These are phyloP conservation scores for Atethmia centrago DNA, from an alignment of 2,888 invertebrate species.

Conservation along the genomic window DNA sequence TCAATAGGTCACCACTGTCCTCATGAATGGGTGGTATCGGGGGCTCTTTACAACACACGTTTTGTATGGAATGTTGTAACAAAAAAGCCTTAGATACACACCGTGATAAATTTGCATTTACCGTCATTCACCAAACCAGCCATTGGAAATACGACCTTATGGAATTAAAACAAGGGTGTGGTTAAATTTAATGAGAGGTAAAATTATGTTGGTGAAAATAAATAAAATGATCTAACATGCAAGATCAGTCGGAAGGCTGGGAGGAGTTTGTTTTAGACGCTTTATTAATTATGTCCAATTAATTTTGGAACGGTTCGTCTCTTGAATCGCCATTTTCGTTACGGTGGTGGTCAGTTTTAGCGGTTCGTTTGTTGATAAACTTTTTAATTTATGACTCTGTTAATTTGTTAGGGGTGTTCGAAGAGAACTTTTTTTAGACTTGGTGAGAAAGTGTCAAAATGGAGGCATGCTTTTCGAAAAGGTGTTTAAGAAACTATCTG, in stretches of 20 bases:
- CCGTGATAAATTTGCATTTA: conserved; percentile 80
- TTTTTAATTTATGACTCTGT: conserved; percentile 56
- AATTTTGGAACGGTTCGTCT: conserved; percentile 85
- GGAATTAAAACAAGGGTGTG: conserved; percentile 38
- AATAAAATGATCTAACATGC: conserved; percentile 85
- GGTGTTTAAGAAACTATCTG: background rate
- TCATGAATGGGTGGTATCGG: conserved; percentile 91
- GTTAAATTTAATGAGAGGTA: conserved; percentile 32
- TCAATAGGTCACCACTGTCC: conserved; percentile 90
- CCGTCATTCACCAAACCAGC: conserved; percentile 54
- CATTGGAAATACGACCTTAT: conserved; percentile 69
- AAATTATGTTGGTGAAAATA: conserved; percentile 70
- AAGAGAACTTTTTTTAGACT: conserved; percentile 2
- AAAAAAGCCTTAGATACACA: conserved; percentile 90
- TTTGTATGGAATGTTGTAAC: conserved; percentile 90
- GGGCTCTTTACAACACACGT: conserved; percentile 89
- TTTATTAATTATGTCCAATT: conserved; percentile 90
- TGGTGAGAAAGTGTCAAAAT: conserved; percentile 33
- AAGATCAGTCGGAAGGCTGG: conserved; percentile 84
- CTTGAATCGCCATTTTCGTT: conserved; percentile 81
- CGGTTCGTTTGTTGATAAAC: conserved; percentile 68
- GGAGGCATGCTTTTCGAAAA: background rate
- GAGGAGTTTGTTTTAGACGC: conserved; percentile 87
- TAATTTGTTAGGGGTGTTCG: conserved; percentile 38
- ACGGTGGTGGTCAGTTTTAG: conserved; percentile 77